Evolutionary conservation across 2,113 vertebrate species (phyloP).

Genomic region (Peucedramus taeniatus): DNA sequence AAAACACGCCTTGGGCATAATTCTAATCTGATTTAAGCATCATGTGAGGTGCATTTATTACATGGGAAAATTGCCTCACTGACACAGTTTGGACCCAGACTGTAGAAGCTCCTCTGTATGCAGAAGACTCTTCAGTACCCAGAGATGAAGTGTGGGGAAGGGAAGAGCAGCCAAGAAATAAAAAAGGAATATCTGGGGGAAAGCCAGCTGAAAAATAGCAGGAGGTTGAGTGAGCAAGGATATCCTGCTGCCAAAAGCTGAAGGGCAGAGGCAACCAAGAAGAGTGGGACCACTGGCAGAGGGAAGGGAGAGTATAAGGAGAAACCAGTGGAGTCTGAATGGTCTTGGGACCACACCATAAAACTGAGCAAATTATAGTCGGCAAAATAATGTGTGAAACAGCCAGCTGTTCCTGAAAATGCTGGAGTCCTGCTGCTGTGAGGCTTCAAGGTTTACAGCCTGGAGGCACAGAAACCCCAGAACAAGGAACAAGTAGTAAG

Average conservation of each 20-base stretch:
- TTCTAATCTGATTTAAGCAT: constrained; percentile 49
- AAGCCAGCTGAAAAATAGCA: not conserved
- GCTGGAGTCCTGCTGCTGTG: rapidly evolving
- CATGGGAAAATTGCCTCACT: constrained; percentile 60
- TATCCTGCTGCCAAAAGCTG: not conserved
- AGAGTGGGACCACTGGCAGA: not conserved
- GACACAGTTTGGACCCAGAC: not conserved
- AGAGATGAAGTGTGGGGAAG: rapidly evolving
- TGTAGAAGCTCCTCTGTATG: not conserved
- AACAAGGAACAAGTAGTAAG: not conserved
- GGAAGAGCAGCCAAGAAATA: not conserved
- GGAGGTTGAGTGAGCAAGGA: not conserved
- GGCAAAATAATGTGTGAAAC: not conserved
- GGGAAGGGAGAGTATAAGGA: not conserved
- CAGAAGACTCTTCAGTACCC: not conserved
- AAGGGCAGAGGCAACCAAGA: not conserved
- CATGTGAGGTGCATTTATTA: constrained; percentile 21
- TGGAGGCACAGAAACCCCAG: not conserved
- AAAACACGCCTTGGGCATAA: constrained; percentile 24
- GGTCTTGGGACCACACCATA: not conserved
- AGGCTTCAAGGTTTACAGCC: not conserved
- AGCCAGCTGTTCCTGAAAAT: not conserved
- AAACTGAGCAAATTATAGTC: not conserved
- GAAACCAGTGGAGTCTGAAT: not conserved
- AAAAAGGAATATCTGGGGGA: not conserved